Percentiles rank a stretch among this genome's conserved stretches.
Conservation (phyloP, 2,888 invertebrate species). For the Habroteleia sp. region DNA sequence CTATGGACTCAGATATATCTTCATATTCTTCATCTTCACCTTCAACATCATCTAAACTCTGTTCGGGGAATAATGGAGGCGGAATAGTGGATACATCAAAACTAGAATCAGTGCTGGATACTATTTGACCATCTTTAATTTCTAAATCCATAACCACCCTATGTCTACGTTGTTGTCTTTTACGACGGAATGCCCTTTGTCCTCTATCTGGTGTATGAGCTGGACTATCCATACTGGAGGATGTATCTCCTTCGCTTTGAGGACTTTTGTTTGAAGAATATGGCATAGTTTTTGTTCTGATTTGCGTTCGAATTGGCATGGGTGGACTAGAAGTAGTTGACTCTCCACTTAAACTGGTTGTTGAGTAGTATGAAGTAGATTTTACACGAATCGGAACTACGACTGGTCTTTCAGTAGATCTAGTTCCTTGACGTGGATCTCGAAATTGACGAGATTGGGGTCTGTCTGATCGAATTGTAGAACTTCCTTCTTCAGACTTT, state of each 20-base stretch:
- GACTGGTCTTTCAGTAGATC: constrained; percentile 83
- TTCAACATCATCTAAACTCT: constrained; percentile 82
- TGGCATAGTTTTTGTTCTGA: constrained; percentile 79
- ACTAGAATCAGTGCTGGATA: constrained; percentile 85
- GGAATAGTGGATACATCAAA: constrained; percentile 89
- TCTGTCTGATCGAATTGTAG: constrained; percentile 51
- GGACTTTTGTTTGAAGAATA: constrained; percentile 77
- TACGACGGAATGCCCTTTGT: constrained; percentile 77
- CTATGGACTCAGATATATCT: constrained; percentile 68
- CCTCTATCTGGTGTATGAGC: constrained; percentile 78
- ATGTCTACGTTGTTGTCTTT: constrained; percentile 78
- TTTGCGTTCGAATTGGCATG: constrained; percentile 77
- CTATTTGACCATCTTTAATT: constrained; percentile 79
- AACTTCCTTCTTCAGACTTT: constrained; percentile 57
- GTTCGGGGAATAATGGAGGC: constrained; percentile 88
- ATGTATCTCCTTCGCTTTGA: constrained; percentile 80
- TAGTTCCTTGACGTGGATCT: constrained; percentile 77
- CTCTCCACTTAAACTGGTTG: constrained; percentile 85
- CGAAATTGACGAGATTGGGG: constrained; percentile 62
- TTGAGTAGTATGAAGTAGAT: constrained; percentile 80
- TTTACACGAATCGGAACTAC: constrained; percentile 80
- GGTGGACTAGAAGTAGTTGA: constrained; percentile 82
- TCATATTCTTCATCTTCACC: constrained; percentile 81
- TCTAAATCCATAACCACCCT: constrained; percentile 79
- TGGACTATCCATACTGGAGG: constrained; percentile 80